Evolutionary conservation across 1,140 invertebrate genomes (phyloP), one percentile per base, ranked within the genome.

Genomic region (Drosophila erecta): DNA sequence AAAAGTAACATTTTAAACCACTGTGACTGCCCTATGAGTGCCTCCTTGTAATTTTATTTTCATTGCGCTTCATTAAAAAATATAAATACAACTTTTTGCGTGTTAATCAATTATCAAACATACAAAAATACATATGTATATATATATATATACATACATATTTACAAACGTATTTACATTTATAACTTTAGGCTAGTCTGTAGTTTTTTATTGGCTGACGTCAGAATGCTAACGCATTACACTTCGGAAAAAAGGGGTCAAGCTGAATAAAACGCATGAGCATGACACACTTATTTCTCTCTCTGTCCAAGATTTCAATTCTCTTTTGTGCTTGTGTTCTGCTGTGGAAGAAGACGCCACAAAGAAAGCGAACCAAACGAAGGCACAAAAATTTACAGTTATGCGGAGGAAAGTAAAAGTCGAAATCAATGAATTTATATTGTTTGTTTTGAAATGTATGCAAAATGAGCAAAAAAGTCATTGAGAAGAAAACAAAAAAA

Each of bases 381-480:
- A 65, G 15, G 14, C 43, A 46, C 43, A 69, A 47, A 56, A 22
- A 70, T 71, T 57, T 49, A 71, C 67, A 70, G 67, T 71, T 71
- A 71, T 49, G 65, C 43, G 43, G 12, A 62, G 70, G 77, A 84
- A 84, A 84, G 81, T 85, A 84, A 84, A 84, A 84, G 81, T 84
- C 43, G 15, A 85, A 85, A 80, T 84, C 81, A 85, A 85, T 85
- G 76, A 84, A 80, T 64, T 67, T 46, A 38, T 49, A 57, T 79
- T 67, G 47, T 67, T 56, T 58, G 37, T 61, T 62, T 59, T 65
- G 47, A 20, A 43, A 51, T 62, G 37, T 37, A 22, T 27, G 47
- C 24, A 11, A 66, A 66, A 38, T 46, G 14, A 4, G 6, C n/a
- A 27, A 37, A 38, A 38, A 43, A 35, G 10, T 30, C 49, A 35